These are phyloP conservation scores for Trachelipus rathkii DNA, from an alignment of 1,140 invertebrate genomes.

Conservation along the genomic window DNA sequence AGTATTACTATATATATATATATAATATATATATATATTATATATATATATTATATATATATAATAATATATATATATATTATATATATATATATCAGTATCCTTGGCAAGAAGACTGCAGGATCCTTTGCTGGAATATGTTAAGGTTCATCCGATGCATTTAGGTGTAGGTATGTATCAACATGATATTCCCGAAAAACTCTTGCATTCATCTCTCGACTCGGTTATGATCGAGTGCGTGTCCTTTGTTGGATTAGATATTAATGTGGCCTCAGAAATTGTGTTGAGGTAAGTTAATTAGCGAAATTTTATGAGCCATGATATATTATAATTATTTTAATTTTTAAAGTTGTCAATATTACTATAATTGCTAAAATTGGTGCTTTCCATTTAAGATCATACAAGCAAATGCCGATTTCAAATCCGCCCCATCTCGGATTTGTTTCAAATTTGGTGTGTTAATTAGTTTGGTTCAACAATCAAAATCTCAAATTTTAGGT, in stretches of 20 bases:
- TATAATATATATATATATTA: too few species aligned
- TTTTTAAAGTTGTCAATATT: too few species aligned
- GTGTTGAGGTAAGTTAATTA: constrained; percentile 62
- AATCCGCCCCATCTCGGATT: too few species aligned
- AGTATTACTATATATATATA: too few species aligned
- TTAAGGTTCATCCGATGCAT: constrained; percentile 87
- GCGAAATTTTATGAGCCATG: too few species aligned
- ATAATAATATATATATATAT: background rate
- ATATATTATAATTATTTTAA: too few species aligned
- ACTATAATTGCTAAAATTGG: too few species aligned
- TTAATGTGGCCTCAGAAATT: constrained; percentile 76
- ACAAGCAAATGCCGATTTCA: too few species aligned
- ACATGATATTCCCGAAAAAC: constrained; percentile 76
- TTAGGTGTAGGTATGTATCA: constrained; percentile 88
- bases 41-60: background rate
- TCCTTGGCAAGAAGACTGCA: constrained; percentile 80
- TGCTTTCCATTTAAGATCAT: too few species aligned
- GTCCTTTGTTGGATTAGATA: constrained; percentile 85
- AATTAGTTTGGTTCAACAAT: too few species aligned
- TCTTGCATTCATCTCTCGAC: constrained; percentile 67
- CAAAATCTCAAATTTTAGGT: too few species aligned
- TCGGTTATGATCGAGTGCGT: constrained; percentile 71
- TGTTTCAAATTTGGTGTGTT: too few species aligned
- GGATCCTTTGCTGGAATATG: constrained; percentile 82
- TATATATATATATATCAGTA: constrained; percentile 50